Evolutionary conservation across 2,888 invertebrate species (phyloP).

Genomic region (Polietes domitor): DNA sequence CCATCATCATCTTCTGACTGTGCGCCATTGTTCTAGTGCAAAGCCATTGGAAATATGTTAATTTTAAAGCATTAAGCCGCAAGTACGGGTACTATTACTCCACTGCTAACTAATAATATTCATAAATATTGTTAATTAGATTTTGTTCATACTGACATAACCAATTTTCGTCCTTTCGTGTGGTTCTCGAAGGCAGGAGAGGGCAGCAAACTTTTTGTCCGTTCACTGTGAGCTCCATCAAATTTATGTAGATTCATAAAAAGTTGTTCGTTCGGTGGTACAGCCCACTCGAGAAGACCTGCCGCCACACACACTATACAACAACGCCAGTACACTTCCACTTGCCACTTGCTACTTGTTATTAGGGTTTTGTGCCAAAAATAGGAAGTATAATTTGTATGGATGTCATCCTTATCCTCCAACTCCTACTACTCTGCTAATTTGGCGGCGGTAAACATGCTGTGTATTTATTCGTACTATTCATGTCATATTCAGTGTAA

Average conservation of each 20-base stretch:
- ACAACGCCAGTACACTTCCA: no score
- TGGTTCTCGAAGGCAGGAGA: neutral
- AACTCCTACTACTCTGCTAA: neutral
- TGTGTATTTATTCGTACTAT: constrained; percentile 15
- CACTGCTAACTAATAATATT: constrained; percentile 48
- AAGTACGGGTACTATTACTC: neutral
- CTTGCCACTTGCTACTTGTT: constrained; percentile 1
- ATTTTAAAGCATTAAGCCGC: constrained; percentile 43
- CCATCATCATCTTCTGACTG: neutral
- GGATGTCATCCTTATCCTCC: neutral
- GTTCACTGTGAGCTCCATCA: neutral
- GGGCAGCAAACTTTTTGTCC: constrained; percentile 34
- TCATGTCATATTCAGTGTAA: constrained; percentile 39
- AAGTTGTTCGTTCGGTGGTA: neutral
- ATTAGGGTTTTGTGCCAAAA: constrained; percentile 16
- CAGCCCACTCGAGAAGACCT: neutral
- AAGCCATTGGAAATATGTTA: constrained; percentile 38
- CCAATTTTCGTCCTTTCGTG: constrained; percentile 13
- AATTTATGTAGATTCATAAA: constrained; percentile 35
- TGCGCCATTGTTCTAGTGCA: neutral
- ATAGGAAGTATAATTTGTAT: constrained; percentile 24
- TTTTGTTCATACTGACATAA: constrained; percentile 26
- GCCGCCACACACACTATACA: neutral
- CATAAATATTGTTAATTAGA: constrained; percentile 59
- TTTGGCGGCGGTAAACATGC: neutral